Conservation (phyloP, 1,140 invertebrate species). For the Cataglyphis hispanica region DNA sequence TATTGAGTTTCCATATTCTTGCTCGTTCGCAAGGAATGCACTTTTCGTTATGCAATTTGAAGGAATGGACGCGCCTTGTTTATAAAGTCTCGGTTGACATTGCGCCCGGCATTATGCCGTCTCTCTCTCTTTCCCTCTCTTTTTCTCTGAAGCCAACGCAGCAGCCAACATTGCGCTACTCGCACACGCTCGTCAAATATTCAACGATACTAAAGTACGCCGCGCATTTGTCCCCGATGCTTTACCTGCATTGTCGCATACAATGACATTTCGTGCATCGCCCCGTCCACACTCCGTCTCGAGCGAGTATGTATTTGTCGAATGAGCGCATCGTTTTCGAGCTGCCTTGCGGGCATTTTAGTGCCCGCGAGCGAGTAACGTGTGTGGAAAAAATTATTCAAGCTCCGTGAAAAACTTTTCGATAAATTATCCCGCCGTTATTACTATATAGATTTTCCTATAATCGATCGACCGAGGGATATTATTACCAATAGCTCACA, state of each 20-base stretch:
- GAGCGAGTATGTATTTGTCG: conserved; percentile 22
- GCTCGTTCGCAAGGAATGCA: conserved; percentile 14
- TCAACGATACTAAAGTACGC: conserved; percentile 28
- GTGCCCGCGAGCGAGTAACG: neutral
- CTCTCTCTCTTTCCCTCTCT: neutral
- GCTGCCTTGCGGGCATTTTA: neutral
- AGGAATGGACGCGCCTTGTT: conserved; percentile 55
- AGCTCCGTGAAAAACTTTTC: neutral
- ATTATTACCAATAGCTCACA: neutral
- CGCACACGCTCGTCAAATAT: conserved; percentile 32
- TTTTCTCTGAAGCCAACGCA: neutral
- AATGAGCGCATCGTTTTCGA: conserved; percentile 27
- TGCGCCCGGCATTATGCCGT: neutral
- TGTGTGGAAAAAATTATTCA: neutral
- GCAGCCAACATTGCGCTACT: neutral
- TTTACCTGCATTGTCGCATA: conserved; percentile 16
- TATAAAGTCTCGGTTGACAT: conserved; percentile 43
- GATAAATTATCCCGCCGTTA: conserved; percentile 15
- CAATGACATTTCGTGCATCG: neutral
- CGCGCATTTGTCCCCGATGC: neutral
- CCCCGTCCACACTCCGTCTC: neutral
- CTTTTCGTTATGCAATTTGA: conserved; percentile 54
- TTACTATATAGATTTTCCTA: neutral
- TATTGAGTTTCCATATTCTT: conserved; percentile 59
- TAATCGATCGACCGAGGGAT: neutral